A percentile compares a stretch with the other conserved stretches of the same genome.
Conservation (phyloP, 2,888 invertebrate genomes). For the Cataglyphis rosenhaueri region DNA sequence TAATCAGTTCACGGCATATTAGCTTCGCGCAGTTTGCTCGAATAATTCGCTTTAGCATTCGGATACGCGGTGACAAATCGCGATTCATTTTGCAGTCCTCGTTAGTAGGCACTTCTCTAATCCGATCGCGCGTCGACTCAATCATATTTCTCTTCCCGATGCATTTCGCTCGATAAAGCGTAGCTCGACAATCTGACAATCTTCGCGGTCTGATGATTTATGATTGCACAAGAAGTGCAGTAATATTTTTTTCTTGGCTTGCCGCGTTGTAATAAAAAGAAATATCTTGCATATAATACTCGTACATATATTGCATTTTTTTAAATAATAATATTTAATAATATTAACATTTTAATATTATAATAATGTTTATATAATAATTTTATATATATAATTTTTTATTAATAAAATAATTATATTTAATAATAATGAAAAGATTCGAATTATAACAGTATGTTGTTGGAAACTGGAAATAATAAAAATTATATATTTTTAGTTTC, state of each 20-base stretch:
- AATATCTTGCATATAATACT: background rate
- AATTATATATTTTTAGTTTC: background rate
- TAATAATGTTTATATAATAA: no score
- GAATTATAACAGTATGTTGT: background rate
- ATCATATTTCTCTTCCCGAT: background rate
- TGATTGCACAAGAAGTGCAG: background rate
- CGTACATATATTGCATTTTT: background rate
- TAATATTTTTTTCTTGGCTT: background rate
- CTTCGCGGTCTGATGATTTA: background rate
- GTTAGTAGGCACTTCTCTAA: conserved; percentile 2
- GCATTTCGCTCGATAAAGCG: background rate
- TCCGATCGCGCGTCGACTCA: background rate
- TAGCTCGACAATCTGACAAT: background rate
- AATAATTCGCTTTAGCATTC: conserved; percentile 41
- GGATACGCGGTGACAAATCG: conserved; percentile 2
- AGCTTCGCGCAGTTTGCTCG: conserved; percentile 50
- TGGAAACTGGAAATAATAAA: background rate
- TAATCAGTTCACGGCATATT: conserved; percentile 66
- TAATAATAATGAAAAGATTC: background rate
- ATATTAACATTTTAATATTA: background rate
- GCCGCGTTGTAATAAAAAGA: background rate
- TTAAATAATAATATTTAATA: background rate
- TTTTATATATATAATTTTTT: no score
- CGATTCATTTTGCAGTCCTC: conserved; percentile 22
- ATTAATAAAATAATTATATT: background rate